phyloP scores from a whole-genome alignment of 2,888 invertebrate species.

The Seira sanloemensis region DNA sequence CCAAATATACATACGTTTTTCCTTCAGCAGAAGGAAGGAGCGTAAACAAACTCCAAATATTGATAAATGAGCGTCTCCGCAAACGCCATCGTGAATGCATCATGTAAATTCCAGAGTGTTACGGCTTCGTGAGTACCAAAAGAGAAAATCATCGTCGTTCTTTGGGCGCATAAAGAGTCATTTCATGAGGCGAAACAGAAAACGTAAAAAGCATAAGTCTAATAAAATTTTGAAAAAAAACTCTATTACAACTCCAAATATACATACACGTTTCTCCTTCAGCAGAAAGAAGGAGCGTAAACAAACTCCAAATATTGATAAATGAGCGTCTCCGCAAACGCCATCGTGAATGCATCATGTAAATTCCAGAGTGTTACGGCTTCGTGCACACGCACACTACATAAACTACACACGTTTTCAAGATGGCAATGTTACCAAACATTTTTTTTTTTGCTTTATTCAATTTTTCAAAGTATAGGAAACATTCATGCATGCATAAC shows the following conservation, averaged over 20 bases:
- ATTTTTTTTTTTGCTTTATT: not conserved
- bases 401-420: too few species aligned
- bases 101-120: not conserved
- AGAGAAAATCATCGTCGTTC: not conserved
- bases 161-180: not conserved
- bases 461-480: not conserved
- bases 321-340: not conserved
- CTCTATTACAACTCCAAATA: not conserved
- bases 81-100: not conserved
- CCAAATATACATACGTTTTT: too few species aligned
- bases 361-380: not conserved
- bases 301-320: not conserved
- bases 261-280: too few species aligned
- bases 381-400: not conserved
- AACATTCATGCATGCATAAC: not conserved
- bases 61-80: not conserved
- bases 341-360: not conserved
- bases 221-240: not conserved
- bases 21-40: not conserved
- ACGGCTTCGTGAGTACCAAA: not conserved
- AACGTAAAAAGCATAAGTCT: not conserved
- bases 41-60: not conserved
- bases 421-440: not conserved
- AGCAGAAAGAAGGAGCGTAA: not conserved
- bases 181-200: not conserved